A percentile compares a stretch with the other conserved stretches of the same genome.
phyloP scores from a whole-genome alignment of 2,797 vertebrate genomes.

The Pseudocheirus occidentalis region DNA sequence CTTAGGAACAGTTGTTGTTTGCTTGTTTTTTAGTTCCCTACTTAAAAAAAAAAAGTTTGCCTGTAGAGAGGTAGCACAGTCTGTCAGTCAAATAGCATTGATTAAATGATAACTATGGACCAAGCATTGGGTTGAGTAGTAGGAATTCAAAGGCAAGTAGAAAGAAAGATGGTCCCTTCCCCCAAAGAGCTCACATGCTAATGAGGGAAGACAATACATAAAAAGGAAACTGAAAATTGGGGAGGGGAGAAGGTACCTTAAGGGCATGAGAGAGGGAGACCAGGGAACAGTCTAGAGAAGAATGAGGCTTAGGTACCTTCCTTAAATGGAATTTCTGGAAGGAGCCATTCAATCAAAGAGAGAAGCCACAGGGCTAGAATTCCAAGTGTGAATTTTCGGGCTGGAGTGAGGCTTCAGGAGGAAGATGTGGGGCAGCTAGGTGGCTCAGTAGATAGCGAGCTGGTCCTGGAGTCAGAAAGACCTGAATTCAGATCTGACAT shows the following conservation, averaged over 20 bases:
- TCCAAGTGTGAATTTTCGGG: background rate
- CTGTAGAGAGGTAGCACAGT: background rate
- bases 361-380: background rate
- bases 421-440: background rate
- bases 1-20: slow-evolving; percentile 37
- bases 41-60: background rate
- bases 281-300: background rate
- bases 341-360: background rate
- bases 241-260: background rate
- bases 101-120: background rate
- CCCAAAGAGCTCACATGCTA: background rate
- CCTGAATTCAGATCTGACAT: background rate
- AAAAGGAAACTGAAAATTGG: background rate
- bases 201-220: background rate
- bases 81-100: background rate
- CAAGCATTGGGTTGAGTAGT: background rate
- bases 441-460: background rate
- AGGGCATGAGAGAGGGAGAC: background rate
- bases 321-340: background rate
- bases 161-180: background rate
- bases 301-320: background rate
- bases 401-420: background rate
- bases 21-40: background rate
- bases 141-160: background rate
- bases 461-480: too few relatives aligned